Percentiles rank a stretch among this genome's conserved stretches.
Evolutionary conservation across 2,797 vertebrate species (phyloP).

Genomic region (Novumbra hubbsi): DNA sequence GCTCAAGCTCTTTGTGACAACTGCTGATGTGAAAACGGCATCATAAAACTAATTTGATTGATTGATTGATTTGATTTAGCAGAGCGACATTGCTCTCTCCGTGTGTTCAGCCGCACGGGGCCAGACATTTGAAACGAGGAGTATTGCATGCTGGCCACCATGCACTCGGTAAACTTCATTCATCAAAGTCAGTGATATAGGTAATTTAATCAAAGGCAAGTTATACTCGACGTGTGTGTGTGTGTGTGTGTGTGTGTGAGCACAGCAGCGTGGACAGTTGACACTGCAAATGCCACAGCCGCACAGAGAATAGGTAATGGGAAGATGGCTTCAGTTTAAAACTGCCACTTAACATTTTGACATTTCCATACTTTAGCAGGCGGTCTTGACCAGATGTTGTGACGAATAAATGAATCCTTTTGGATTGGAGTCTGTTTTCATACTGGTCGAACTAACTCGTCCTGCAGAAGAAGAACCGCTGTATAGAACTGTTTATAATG

Average conservation of each 20-base stretch:
- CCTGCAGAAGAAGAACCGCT: neutral
- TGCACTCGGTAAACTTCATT: neutral
- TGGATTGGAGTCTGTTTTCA: neutral
- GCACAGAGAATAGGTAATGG: neutral
- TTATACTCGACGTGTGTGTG: neutral
- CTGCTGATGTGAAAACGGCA: too few species aligned
- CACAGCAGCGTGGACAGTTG: neutral
- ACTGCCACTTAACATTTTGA: slow-evolving; percentile 1
- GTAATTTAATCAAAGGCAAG: neutral
- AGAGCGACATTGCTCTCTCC: neutral
- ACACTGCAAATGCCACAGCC: neutral
- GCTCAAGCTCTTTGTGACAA: too few species aligned
- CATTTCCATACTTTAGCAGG: neutral
- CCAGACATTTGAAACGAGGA: neutral
- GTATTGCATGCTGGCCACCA: neutral
- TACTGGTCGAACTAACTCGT: neutral
- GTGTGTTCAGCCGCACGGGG: neutral
- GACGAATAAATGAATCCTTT: neutral
- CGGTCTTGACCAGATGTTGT: neutral
- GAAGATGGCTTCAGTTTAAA: neutral
- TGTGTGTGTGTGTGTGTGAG: neutral
- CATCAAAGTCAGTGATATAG: neutral
- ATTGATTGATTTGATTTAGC: neutral
- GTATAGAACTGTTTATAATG: neutral
- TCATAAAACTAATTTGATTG: neutral